phyloP scores from a whole-genome alignment of 2,888 invertebrate species.

The Melieria picta region DNA sequence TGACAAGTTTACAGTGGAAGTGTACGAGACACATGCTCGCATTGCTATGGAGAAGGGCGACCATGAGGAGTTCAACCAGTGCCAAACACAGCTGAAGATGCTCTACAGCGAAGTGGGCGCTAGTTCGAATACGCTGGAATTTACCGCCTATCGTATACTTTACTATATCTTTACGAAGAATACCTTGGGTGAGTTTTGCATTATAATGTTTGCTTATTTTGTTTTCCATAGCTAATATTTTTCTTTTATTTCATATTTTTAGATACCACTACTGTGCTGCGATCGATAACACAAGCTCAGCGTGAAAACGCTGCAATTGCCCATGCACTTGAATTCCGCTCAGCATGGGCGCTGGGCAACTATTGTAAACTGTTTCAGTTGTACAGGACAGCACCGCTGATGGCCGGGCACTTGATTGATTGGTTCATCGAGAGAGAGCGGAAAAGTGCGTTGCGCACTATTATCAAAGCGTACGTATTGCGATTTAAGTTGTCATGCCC shows the following conservation, averaged over 20 bases:
- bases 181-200: slow-evolving; percentile 81
- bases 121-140: slow-evolving; percentile 82
- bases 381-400: slow-evolving; percentile 88
- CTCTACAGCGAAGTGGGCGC: slow-evolving; percentile 85
- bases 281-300: slow-evolving; percentile 80
- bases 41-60: slow-evolving; percentile 98
- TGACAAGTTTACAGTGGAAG: slow-evolving; percentile 94
- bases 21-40: slow-evolving; percentile 98
- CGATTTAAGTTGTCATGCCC: background rate
- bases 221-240: background rate
- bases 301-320: slow-evolving; percentile 83
- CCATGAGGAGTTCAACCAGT: slow-evolving; percentile 99
- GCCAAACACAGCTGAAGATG: slow-evolving; percentile 97
- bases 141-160: slow-evolving; percentile 94
- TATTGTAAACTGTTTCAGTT: slow-evolving; percentile 92
- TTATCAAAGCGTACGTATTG: slow-evolving; percentile 94
- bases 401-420: slow-evolving; percentile 97
- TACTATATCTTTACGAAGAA: slow-evolving; percentile 99
- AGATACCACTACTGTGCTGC: slow-evolving; percentile 94
- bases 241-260: slow-evolving; percentile 43
- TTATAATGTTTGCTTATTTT: background rate
- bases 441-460: slow-evolving; percentile 88
- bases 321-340: slow-evolving; percentile 87
- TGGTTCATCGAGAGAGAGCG: slow-evolving; percentile 97
- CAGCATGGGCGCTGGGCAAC: slow-evolving; percentile 94